Evolutionary conservation across 2,888 invertebrate genomes (phyloP), one percentile per base, ranked within the genome.

Genomic region (Andrena flavipes): DNA sequence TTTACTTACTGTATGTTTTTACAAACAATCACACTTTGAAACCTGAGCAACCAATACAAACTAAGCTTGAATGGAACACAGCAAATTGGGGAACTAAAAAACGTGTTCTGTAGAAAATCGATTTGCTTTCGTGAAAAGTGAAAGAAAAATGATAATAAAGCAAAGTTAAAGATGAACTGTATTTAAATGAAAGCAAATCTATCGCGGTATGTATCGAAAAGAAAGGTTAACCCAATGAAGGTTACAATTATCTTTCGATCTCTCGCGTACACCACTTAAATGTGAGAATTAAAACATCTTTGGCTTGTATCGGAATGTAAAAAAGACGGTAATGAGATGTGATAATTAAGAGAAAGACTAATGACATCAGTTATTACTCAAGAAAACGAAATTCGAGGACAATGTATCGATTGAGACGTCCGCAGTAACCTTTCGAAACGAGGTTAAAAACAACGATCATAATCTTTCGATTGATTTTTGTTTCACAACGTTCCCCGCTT

Each of bases 341-440:
- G 33, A 56, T 16, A 23, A 79, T 59, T 16, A 48, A 60, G 6
- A n/a, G 68, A 35, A 13, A 49, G 23, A 68, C 23, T 63, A 8
- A 54, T 59, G 60, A 48, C 51, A 60, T 48, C 56, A n/a, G 26
- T 77, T 68, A 63, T 75, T 82, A 56, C 51, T 65, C 23, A 65
- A 62, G 60, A 67, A 80, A 82, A 74, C 73, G 62, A 82, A 82
- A 82, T 82, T 82, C 80, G 81, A 67, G 81, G 80, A 75, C 81
- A 74, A 75, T 80, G 62, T 82, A 82, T 82, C 80, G 81, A 82
- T 82, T 82, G 70, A 82, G 80, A 75, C 49, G 67, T 67, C 80
- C 70, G 80, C 80, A 82, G 81, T 82, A 82, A 82, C 81, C 81
- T 80, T 82, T 80, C 56, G 56, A 49, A 80, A 80, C 62, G 65